phyloP scores from a whole-genome alignment of 2,797 vertebrate genomes.

The Discoglossus pictus region DNA sequence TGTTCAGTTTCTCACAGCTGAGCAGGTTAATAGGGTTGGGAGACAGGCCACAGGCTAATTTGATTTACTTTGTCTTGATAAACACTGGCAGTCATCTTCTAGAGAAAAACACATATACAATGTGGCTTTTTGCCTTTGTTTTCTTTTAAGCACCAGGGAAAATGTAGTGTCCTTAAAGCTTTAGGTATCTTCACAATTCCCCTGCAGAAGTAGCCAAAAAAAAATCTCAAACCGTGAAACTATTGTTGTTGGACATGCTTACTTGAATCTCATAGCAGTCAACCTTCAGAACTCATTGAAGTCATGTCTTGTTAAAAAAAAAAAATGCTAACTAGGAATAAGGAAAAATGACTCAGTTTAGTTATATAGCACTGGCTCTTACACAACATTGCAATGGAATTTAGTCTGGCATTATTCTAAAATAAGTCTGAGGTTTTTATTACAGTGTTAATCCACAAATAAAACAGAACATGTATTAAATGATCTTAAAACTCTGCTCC shows the following conservation, averaged over 20 bases:
- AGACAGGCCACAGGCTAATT: conserved; percentile 95
- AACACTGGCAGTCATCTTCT: conserved; percentile 84
- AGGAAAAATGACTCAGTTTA: neutral
- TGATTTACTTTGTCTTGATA: conserved; percentile 95
- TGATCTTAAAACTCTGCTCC: neutral
- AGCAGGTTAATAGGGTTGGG: conserved; percentile 96
- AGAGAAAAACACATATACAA: conserved; percentile 55
- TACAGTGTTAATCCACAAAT: neutral
- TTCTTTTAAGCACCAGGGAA: conserved; percentile 36
- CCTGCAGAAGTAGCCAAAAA: conserved; percentile 13
- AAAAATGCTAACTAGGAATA: neutral
- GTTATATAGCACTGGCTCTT: neutral
- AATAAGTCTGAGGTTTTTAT: neutral
- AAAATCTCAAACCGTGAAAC: conserved; percentile 1
- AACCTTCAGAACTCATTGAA: conserved; percentile 17
- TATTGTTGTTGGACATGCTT: conserved; percentile 12
- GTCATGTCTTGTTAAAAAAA: conserved; percentile 11
- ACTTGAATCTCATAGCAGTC: conserved; percentile 15
- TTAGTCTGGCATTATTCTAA: too few relatives aligned
- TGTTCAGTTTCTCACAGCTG: conserved; percentile 88
- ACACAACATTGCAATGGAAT: neutral
- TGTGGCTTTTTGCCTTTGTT: conserved; percentile 60
- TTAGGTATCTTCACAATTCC: conserved; percentile 35
- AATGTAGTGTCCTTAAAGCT: conserved; percentile 18
- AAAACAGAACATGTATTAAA: neutral